Evolutionary conservation across 2,888 invertebrate genomes (phyloP).

Genomic region (Pteria penguin): DNA sequence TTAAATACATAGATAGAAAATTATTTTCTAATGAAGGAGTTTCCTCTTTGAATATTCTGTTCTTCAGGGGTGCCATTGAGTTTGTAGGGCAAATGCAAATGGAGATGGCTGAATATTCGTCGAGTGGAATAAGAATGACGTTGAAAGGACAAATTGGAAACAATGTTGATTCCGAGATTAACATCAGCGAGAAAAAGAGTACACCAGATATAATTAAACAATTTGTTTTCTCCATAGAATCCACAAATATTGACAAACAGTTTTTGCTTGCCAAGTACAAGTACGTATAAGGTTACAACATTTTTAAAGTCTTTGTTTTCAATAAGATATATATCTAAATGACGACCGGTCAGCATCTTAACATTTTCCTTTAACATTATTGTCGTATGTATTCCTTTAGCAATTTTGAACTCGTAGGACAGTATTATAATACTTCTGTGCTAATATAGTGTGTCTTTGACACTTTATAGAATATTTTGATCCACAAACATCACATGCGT

Average conservation of each 20-base stretch:
- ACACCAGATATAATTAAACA: neutral
- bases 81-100: slow-evolving; percentile 42
- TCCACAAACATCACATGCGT: too few species aligned
- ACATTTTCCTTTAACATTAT: too few species aligned
- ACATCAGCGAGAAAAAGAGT: neutral
- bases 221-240: neutral
- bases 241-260: slow-evolving; percentile 1
- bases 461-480: too few species aligned
- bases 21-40: too few species aligned
- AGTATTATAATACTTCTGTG: too few species aligned
- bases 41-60: too few species aligned
- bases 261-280: slow-evolving; percentile 28
- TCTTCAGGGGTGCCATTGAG: slow-evolving; percentile 45
- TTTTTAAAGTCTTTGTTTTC: neutral
- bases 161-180: neutral
- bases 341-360: too few species aligned
- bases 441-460: too few species aligned
- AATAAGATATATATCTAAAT: too few species aligned
- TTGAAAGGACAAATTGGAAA: slow-evolving; percentile 26
- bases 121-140: slow-evolving; percentile 37
- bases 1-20: too few species aligned
- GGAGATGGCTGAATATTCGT: slow-evolving; percentile 30
- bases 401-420: too few species aligned
- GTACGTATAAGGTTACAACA: slow-evolving; percentile 23
- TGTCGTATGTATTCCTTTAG: too few species aligned